Conservation (phyloP, 2,797 vertebrate genomes). For the Strix occidentalis region DNA sequence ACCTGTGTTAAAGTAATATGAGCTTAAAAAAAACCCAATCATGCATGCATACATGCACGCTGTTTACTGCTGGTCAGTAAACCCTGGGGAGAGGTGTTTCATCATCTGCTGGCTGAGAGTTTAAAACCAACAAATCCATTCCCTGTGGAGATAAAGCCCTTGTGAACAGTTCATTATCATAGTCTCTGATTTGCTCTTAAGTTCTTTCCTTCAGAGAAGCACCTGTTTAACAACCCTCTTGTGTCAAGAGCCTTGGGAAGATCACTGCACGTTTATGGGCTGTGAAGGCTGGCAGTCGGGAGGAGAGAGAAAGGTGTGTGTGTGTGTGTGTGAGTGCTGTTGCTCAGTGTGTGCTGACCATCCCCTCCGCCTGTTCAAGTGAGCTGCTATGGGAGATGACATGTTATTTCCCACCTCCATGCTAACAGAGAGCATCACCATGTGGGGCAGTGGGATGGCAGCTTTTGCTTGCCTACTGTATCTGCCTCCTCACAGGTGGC, state of each 20-base stretch:
- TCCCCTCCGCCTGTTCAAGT: background rate
- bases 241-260: background rate
- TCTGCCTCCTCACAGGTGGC: background rate
- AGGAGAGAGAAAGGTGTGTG: background rate
- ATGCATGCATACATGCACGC: accelerated
- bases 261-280: background rate
- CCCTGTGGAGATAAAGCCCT: slow-evolving; percentile 15
- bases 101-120: slow-evolving; percentile 29
- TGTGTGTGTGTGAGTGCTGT: background rate
- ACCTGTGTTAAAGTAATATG: background rate
- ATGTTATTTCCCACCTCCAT: background rate
- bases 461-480: background rate
- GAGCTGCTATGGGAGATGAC: background rate
- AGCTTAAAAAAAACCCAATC: background rate
- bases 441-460: background rate
- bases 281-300: background rate
- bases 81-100: background rate
- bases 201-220: background rate
- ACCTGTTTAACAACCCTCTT: background rate
- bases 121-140: slow-evolving; percentile 39
- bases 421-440: accelerated
- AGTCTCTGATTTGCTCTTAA: slow-evolving; percentile 14
- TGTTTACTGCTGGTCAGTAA: slow-evolving; percentile 26
- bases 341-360: background rate
- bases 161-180: slow-evolving; percentile 36